Evolutionary conservation across 2,113 vertebrate genomes (phyloP).

Genomic region (Antennarius striatus): DNA sequence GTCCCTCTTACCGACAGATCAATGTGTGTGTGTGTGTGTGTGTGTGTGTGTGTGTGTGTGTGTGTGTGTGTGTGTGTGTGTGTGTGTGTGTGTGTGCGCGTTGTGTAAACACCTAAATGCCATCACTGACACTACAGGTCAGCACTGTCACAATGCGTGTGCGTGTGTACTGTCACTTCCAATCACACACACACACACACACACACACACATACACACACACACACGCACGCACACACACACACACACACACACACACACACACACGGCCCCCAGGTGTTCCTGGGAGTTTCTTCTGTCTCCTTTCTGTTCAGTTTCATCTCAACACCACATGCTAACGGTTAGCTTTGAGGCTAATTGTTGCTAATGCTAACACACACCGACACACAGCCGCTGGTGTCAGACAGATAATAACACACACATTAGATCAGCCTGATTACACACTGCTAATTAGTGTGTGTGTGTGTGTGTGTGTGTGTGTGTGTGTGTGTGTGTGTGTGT

Average conservation of each 20-base stretch:
- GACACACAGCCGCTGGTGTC: conserved; percentile 1
- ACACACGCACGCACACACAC: no score
- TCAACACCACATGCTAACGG: conserved; percentile 47
- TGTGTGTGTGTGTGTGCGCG: conserved; percentile 36
- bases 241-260: no score
- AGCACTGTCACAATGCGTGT: conserved; percentile 38
- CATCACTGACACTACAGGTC: conserved; percentile 74
- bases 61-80: conserved; percentile 22
- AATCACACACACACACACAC: conserved; percentile 59
- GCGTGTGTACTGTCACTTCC: conserved; percentile 70
- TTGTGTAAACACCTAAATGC: conserved; percentile 81
- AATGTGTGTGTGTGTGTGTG: no score
- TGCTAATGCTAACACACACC: background rate
- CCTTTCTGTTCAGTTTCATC: conserved; percentile 42
- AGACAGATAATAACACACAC: conserved; percentile 33
- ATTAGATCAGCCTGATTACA: conserved; percentile 50
- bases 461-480: conserved; percentile 13
- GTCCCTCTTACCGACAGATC: no score
- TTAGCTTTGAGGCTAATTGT: conserved; percentile 34
- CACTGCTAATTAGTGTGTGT: conserved; percentile 41
- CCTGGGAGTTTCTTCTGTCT: conserved; percentile 45
- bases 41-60: conserved; percentile 10
- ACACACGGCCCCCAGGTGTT: conserved; percentile 63
- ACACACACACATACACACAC: no score
- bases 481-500: conserved; percentile 16